Evolutionary conservation across 2,888 invertebrate genomes (phyloP).

Genomic region (Hesperia comma): DNA sequence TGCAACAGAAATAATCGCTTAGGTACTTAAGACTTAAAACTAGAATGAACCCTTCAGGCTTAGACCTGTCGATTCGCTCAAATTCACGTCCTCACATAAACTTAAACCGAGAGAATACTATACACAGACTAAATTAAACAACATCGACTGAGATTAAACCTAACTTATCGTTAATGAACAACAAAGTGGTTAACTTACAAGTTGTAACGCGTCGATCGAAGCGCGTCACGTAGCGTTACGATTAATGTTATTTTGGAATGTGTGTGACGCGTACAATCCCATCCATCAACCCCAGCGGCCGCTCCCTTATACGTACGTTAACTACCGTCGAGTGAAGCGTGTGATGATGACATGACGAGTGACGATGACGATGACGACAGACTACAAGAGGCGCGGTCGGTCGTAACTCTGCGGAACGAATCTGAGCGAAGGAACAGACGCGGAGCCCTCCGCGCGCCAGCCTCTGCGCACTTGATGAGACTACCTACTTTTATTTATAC

Average conservation of each 20-base stretch:
- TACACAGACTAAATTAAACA: conserved; percentile 79
- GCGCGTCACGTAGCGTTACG: conserved; percentile 69
- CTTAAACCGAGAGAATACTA: conserved; percentile 77
- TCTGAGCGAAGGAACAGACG: conserved; percentile 74
- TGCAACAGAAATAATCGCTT: conserved; percentile 75
- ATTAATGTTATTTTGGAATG: conserved; percentile 79
- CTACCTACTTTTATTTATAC: conserved; percentile 51
- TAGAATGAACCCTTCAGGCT: conserved; percentile 75
- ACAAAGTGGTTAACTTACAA: conserved; percentile 82
- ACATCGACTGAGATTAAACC: conserved; percentile 81
- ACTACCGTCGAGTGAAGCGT: conserved; percentile 49
- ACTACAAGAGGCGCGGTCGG: conserved; percentile 35
- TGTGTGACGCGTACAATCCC: conserved; percentile 70
- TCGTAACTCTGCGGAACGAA: conserved; percentile 62
- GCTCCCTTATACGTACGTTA: conserved; percentile 43
- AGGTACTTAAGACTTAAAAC: conserved; percentile 74
- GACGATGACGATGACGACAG: conserved; percentile 41
- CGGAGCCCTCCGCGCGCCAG: conserved; percentile 41
- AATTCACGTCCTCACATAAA: conserved; percentile 77
- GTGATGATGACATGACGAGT: conserved; percentile 37
- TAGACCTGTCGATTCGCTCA: conserved; percentile 79
- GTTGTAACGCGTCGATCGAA: conserved; percentile 66
- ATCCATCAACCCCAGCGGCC: conserved; percentile 49
- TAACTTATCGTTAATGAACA: conserved; percentile 83
- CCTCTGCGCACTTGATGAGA: conserved; percentile 36